phyloP scores from a whole-genome alignment of 2,113 vertebrate species.

The Microcebus ravelobensis region DNA sequence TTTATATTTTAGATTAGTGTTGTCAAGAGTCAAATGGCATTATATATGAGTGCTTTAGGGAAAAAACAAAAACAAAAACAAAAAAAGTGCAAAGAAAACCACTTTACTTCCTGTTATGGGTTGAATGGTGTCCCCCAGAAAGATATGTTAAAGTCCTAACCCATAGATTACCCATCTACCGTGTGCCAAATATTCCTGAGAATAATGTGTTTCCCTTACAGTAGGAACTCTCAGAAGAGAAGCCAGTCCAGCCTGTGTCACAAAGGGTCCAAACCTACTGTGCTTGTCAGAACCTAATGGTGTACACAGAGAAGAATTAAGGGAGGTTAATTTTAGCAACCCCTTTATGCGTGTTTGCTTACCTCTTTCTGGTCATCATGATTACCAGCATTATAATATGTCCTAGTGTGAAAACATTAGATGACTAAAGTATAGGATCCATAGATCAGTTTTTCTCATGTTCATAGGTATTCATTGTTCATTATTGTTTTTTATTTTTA shows the following conservation, averaged over 20 bases:
- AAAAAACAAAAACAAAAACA: neutral
- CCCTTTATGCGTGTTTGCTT: neutral
- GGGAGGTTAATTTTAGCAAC: neutral
- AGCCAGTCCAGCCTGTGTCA: rapidly evolving
- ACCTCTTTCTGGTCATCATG: too few species aligned
- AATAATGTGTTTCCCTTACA: neutral
- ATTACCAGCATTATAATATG: neutral
- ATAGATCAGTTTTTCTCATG: neutral
- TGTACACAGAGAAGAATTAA: rapidly evolving
- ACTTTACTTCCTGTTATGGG: neutral
- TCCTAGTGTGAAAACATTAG: rapidly evolving
- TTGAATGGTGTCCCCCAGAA: neutral
- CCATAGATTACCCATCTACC: neutral
- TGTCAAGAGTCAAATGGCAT: neutral
- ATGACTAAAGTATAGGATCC: rapidly evolving
- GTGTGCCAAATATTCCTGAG: neutral
- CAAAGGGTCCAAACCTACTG: neutral
- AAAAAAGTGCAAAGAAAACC: neutral
- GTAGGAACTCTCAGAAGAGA: neutral
- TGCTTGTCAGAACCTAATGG: too few species aligned
- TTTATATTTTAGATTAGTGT: neutral
- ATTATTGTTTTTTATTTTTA: neutral
- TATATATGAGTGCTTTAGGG: neutral
- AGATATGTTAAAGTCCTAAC: neutral
- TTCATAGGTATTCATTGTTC: neutral